Evolutionary conservation across 2,113 vertebrate species (phyloP).

Genomic region (Paedocypris sp.): DNA sequence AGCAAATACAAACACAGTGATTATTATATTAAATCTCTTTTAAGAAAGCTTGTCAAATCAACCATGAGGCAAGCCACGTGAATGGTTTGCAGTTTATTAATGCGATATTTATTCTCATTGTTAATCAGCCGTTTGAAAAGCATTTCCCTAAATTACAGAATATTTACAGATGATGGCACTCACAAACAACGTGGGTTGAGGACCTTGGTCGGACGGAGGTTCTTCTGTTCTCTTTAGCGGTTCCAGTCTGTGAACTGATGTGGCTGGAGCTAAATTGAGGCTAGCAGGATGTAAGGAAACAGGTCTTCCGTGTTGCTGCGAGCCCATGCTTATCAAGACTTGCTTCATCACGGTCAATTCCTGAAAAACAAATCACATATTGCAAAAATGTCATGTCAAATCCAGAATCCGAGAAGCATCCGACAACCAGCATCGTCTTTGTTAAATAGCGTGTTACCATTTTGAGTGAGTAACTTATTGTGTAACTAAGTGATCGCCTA

Average conservation of each 20-base stretch:
- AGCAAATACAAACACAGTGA: conserved; percentile 3
- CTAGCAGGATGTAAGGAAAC: conserved; percentile 25
- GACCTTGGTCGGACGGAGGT: conserved; percentile 62
- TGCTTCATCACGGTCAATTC: conserved; percentile 91
- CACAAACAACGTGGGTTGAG: conserved; percentile 88
- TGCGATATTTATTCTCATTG: too few relatives aligned
- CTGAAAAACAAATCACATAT: conserved; percentile 51
- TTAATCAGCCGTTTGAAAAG: not conserved
- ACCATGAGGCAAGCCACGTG: not conserved
- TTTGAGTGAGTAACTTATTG: too few relatives aligned
- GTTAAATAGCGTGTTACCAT: too few relatives aligned
- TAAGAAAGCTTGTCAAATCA: too few relatives aligned
- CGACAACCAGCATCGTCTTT: too few relatives aligned
- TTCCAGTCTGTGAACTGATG: conserved; percentile 30
- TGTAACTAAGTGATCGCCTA: too few relatives aligned
- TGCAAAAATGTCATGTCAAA: not conserved
- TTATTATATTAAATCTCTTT: conserved; percentile 1
- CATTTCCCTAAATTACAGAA: not conserved
- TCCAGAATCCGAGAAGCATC: too few relatives aligned
- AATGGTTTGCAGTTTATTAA: too few relatives aligned
- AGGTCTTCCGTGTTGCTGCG: conserved; percentile 46
- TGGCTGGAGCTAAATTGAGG: conserved; percentile 34
- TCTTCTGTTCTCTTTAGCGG: conserved; percentile 33
- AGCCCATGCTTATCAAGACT: conserved; percentile 69
- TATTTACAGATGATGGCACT: too few relatives aligned